Base-by-base conservation (phyloP, 1,140 invertebrate species). In the Lepidurus apus region DNA sequence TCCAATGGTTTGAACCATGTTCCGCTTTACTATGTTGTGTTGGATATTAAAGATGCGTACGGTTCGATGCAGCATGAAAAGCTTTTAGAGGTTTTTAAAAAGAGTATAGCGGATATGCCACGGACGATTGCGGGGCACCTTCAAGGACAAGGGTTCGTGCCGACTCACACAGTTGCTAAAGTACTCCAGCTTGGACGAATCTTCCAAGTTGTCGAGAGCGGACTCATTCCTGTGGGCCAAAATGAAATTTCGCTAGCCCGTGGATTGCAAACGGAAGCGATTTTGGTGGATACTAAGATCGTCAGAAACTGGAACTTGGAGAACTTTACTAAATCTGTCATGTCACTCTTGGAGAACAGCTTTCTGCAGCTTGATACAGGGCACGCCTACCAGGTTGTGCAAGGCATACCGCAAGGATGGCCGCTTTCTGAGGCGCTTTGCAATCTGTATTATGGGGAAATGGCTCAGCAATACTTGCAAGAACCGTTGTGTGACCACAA, bases 381-480 rank as follows among this genome's bases (percentile, higher is more conserved):
- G 21, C 17, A 4, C 1, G 21, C 53, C 1, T 17, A 65, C 21
- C 17, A 65, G 53, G 53, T 65, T 13, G 53, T 17, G 6, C 53
- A 65, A 4, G 53, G 53, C 53, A 17, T 65, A 65, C 53, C 53
- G 53, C 53, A 65, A 65, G 53, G 53, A 65, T 65, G 53, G 53
- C 53, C 53, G 13, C 13, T 65, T 4, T 65, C 53, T 21, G 53
- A 65, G 21, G 53, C 53, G 8, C 53, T 65, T 65, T 65, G 53
- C 13, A 65, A 65, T 65, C 13, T 65, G 1, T 65, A 65, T 65
- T 65, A 65, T 21, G 53, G 53, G 21, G 53, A 65, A 65, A 65
- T 65, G 53, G 7, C 53, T 0, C 17, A 65, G 53, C 53, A 65
- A 21, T 65, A 65, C 53, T 21, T 65, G 13, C 8, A 65, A 7